Evolutionary conservation across 37 sponge, comb jelly and placozoan genomes (phyloP).

Genomic region (Ephydatia muelleri): DNA sequence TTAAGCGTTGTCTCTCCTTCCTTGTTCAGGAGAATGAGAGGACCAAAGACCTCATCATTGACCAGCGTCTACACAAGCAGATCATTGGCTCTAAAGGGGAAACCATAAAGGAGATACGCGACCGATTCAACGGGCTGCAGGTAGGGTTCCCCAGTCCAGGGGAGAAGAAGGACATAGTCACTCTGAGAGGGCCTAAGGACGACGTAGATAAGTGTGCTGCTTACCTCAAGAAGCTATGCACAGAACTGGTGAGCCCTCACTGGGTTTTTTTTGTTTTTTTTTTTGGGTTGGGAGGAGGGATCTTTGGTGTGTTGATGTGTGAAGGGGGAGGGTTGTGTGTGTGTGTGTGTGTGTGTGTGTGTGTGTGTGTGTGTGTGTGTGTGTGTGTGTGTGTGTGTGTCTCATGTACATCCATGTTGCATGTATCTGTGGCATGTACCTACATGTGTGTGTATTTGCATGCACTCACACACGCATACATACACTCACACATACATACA

Average conservation of each 20-base stretch:
- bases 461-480: background rate
- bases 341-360: background rate
- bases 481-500: background rate
- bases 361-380: too few relatives aligned
- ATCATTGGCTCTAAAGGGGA: slow-evolving; percentile 90
- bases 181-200: slow-evolving; percentile 84
- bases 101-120: slow-evolving; percentile 73
- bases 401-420: too few relatives aligned
- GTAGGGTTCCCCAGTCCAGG: slow-evolving; percentile 73
- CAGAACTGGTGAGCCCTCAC: slow-evolving; percentile 63
- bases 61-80: slow-evolving; percentile 80
- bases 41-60: slow-evolving; percentile 72
- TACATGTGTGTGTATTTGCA: background rate
- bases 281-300: background rate
- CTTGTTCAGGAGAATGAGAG: slow-evolving; percentile 83
- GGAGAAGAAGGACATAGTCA: slow-evolving; percentile 76
- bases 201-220: slow-evolving; percentile 74
- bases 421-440: too few relatives aligned
- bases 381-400: too few relatives aligned
- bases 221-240: slow-evolving; percentile 61
- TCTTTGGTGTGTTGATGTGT: background rate
- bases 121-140: slow-evolving; percentile 65
- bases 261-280: background rate
- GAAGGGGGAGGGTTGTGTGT: background rate
- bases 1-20: background rate